Evolutionary conservation across 2,797 vertebrate species (phyloP), one percentile per base, ranked within the genome.

Genomic region (Rhinatrema bivittatum): DNA sequence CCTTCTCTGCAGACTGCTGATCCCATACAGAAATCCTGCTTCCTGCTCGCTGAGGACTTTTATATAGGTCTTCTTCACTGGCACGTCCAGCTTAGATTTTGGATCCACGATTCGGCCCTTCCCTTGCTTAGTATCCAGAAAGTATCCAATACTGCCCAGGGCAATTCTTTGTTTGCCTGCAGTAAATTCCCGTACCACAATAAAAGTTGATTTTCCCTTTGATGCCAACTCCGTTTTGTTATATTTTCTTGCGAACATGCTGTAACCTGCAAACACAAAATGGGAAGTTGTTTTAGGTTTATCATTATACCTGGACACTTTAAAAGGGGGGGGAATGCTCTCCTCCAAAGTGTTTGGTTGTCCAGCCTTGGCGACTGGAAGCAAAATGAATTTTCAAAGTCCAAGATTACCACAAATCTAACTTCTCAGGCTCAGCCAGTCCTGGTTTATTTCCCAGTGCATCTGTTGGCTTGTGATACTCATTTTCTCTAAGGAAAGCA

Each of bases 1-100:
- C 5, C 86, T 74, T 6, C 57, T 70, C 32, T 48, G 62, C 1
- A 39, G 15, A 3, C 62, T 35, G 20, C 72, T 46, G 2, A 88
- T 50, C 4, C 72, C 84, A 45, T 87, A 73, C 48, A 89, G 62
- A 0, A 89, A 72, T 55, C 83, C 76, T 18, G 84, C 85, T 60
- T 88, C 84, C 57, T 82, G 82, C 2, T 50, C 68, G 25, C 56
- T 74, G 38, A 89, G 72, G 1, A 69, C 50, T 42, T 79, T 74
- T 0, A 69, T 70, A 51, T 86, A 71, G 36, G 71, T 73, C 29
- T 25, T 57, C 46, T 30, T 66, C 54, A 86, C 64, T 4, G 48
- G 5, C 22, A 57, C 23, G 29, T 46, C 25, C 11, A 53, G 43
- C 10, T 39, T 44, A 16, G 29, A 29, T 17, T 44, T 40, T 5